A percentile compares a stretch with the other conserved stretches of the same genome.
Conservation (phyloP, 1,140 invertebrate genomes). For the Bombus ignitus region DNA sequence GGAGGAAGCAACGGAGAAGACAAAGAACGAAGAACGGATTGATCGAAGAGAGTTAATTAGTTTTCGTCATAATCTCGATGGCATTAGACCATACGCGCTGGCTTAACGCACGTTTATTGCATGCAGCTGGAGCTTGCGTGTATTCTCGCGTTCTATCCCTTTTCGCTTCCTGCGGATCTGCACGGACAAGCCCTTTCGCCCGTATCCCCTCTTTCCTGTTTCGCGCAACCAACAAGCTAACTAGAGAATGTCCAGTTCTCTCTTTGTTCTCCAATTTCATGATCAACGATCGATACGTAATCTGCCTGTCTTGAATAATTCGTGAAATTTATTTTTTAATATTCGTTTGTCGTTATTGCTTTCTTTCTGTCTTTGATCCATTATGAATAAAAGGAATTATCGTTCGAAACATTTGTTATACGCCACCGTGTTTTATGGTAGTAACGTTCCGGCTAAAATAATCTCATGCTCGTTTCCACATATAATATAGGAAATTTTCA, state of each 20-base stretch:
- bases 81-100: constrained; percentile 62
- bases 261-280: constrained; percentile 37
- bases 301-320: constrained; percentile 14
- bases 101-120: constrained; percentile 65
- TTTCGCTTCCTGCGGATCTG: constrained; percentile 30
- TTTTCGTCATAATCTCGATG: constrained; percentile 63
- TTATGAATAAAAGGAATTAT: too few species aligned
- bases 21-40: background rate
- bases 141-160: constrained; percentile 40
- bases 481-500: too few species aligned
- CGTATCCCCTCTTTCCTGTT: background rate
- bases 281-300: constrained; percentile 53
- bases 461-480: too few species aligned
- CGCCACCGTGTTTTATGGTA: too few species aligned
- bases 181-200: background rate
- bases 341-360: too few species aligned
- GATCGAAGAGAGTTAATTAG: constrained; percentile 58
- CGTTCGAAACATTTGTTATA: too few species aligned
- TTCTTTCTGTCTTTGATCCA: too few species aligned
- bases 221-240: constrained; percentile 15
- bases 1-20: background rate
- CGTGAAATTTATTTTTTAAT: background rate
- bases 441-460: too few species aligned
- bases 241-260: constrained; percentile 22
- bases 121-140: constrained; percentile 62